Evolutionary conservation across 2,888 invertebrate genomes (phyloP), one percentile per base, ranked within the genome.

Genomic region (Octodonta nipae): DNA sequence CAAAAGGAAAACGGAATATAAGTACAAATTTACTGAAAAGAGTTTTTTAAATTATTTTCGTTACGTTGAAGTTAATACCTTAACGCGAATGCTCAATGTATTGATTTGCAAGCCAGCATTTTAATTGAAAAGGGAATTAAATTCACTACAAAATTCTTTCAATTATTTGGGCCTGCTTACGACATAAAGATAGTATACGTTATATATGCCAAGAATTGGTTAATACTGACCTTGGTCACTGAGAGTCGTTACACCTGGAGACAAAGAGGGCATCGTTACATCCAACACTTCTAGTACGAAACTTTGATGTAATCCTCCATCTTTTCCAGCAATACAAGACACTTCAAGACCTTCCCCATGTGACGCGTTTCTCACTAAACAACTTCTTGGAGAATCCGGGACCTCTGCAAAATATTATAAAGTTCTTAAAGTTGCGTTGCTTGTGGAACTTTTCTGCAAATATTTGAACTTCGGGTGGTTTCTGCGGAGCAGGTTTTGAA

Each of bases 271-370:
- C 42, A 60, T 51, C 36, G 67, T 67, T 47, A 71, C 67, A 63
- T 75, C 78, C 54, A 74, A 66, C 45, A 83, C 83, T 63, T 86
- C 85, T 43, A 86, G 66, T 33, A 85, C 68, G 61, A 86, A 87
- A 63, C 78, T 76, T 58, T 87, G 86, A 15, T 78, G 73, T 28
- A 84, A 67, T 8, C 86, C 86, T 4, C 86, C 86, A 54, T 84
- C 84, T 54, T 75, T 74, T 26, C 86, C 84, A 0, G 85, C 77
- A 42, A 73, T 67, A 60, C 86, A 86, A 43, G 71, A 73, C 42
- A 80, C 73, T 55, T 76, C 74, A 28, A 84, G 58, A 13, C 63
- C 67, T 12, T 63, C 67, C 1, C 68, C 65, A 40, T 47, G 47
- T 32, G 56, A 76, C 50, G 78, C 74, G 57, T 80, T 79, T 40